Conservation (phyloP, 2,797 vertebrate genomes). For the Microctenopoma lineatum region DNA sequence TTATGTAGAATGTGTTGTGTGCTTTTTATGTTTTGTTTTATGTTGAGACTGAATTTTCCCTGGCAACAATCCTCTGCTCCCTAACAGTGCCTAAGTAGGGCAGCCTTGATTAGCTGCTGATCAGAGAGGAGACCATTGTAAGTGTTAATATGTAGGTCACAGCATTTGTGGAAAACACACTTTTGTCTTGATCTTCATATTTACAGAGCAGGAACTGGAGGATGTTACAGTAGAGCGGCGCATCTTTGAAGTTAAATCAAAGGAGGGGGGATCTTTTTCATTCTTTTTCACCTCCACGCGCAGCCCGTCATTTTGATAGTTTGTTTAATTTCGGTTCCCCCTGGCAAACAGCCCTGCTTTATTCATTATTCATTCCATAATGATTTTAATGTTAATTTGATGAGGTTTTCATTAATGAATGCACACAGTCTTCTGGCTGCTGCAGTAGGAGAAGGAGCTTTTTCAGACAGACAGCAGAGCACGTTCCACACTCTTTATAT, state of each 20-base stretch:
- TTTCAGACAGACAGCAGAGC: slow-evolving; percentile 2
- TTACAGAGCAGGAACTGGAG: slow-evolving; percentile 26
- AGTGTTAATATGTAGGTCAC: slow-evolving; percentile 79
- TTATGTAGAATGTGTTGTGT: not conserved
- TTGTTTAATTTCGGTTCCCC: slow-evolving; percentile 80
- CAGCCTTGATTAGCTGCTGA: slow-evolving; percentile 73
- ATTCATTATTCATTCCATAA: slow-evolving; percentile 82
- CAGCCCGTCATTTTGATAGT: slow-evolving; percentile 71
- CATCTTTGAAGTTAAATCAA: slow-evolving; percentile 61
- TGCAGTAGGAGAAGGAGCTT: slow-evolving; percentile 7
- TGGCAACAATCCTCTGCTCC: slow-evolving; percentile 16
- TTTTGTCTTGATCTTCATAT: slow-evolving; percentile 49
- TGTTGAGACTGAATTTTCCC: slow-evolving; percentile 2
- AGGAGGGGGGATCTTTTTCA: slow-evolving; percentile 19
- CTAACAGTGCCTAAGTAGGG: slow-evolving; percentile 52
- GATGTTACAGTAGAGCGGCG: not conserved
- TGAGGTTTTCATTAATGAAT: slow-evolving; percentile 57
- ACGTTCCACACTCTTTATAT: slow-evolving; percentile 4
- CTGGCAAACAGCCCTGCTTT: slow-evolving; percentile 70
- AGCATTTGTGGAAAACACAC: slow-evolving; percentile 60
- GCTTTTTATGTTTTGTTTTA: not conserved
- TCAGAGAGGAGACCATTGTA: slow-evolving; percentile 69
- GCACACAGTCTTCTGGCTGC: slow-evolving; percentile 21
- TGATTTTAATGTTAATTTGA: slow-evolving; percentile 73
- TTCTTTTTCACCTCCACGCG: slow-evolving; percentile 46